Percentiles rank a stretch among this genome's conserved stretches.
These are phyloP conservation scores for Desoria tigrina DNA, from an alignment of 2,888 invertebrate species.

Conservation along the genomic window DNA sequence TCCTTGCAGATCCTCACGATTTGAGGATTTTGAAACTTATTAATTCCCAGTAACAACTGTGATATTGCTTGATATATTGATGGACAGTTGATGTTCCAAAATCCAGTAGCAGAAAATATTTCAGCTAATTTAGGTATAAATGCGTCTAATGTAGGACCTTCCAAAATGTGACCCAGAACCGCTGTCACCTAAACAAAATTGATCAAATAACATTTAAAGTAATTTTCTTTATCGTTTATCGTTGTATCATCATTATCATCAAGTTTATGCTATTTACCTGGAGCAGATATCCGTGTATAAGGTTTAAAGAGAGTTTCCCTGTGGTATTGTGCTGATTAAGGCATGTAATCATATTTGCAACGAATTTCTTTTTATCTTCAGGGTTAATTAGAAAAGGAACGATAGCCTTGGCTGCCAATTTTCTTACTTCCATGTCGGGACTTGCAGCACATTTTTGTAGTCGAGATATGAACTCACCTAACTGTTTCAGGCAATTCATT, in stretches of 20 bases:
- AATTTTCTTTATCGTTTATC: constrained; percentile 6
- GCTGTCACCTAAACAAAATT: no score
- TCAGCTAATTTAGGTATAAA: no score
- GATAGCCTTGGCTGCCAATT: constrained; percentile 58
- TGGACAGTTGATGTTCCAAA: constrained; percentile 20
- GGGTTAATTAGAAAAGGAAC: constrained; percentile 45
- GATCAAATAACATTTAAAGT: no score
- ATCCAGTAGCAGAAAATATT: not conserved
- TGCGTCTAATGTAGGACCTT: no score
- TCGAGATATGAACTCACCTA: constrained; percentile 67
- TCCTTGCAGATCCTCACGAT: not conserved
- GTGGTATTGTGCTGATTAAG: not conserved
- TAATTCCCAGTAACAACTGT: constrained; percentile 18
- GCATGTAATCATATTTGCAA: constrained; percentile 23
- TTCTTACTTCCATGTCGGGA: constrained; percentile 69
- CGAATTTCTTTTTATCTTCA: constrained; percentile 30
- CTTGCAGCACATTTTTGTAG: constrained; percentile 68
- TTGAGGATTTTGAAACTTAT: not conserved
- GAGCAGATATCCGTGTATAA: constrained; percentile 44
- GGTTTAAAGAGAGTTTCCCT: constrained; percentile 28
- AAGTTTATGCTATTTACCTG: constrained; percentile 36
- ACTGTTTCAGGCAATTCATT: constrained; percentile 58
- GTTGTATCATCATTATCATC: not conserved
- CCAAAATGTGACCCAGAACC: no score
- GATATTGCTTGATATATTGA: constrained; percentile 32